Evolutionary conservation across 2,888 invertebrate genomes (phyloP), one percentile per base, ranked within the genome.

Genomic region (Trissolcus brochymenae): DNA sequence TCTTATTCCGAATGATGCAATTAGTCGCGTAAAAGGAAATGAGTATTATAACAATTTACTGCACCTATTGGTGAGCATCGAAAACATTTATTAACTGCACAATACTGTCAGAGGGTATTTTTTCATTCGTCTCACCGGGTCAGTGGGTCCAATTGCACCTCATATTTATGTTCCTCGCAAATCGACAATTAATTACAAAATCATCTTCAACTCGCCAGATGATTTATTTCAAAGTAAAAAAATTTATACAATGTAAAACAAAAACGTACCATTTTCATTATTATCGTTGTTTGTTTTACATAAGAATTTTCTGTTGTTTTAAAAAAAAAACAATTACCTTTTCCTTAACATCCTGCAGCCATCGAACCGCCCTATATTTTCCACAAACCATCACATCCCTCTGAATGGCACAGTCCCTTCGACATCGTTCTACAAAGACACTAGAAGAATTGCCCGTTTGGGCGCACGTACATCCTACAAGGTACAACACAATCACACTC

Each of bases 311-410:
- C n/a, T n/a, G n/a, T n/a, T n/a, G n/a, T n/a, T n/a, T n/a, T n/a
- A n/a, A n/a, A n/a, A n/a, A n/a, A n/a, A n/a, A n/a, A n/a, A n/a
- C n/a, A n/a, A n/a, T n/a, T n/a, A 41, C 89, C 87, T 88, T 88
- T 64, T 88, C 83, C 53, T 79, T 83, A 35, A 85, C 65, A 67
- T 86, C 79, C 65, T 87, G 83, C 9, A 89, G 75, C 87, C 88
- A 89, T 53, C 83, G 82, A 4, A 86, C 84, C 4, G 84, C 84
- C 76, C 83, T 84, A 79, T 87, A 89, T 70, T 88, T 89, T 6
- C 87, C 86, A 59, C 90, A 89, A 4, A 81, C 80, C 13, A 85
- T 68, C 3, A 83, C 75, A 64, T 86, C 86, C 64, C 81, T 84
- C 41, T 85, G 83, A 29, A 81, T 76, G 43, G 79, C 81, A 68